These are phyloP conservation scores for Tachystola acroxantha DNA, from an alignment of 2,888 invertebrate species.

Conservation along the genomic window DNA sequence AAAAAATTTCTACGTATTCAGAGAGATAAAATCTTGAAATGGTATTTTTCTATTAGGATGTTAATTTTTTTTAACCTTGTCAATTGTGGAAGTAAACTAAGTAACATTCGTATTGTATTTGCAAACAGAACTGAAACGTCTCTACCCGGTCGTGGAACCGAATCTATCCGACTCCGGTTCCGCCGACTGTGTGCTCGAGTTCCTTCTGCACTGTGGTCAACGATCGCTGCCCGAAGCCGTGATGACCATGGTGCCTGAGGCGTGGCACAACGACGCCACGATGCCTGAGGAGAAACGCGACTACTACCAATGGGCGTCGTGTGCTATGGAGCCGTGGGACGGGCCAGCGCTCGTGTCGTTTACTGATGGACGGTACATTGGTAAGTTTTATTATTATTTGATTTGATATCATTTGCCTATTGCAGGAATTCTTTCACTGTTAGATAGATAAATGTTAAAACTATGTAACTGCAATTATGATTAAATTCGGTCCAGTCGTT, in stretches of 20 bases:
- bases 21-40: too few species aligned
- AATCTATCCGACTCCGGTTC: slow-evolving; percentile 98
- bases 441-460: too few species aligned
- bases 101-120: too few species aligned
- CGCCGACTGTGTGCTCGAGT: slow-evolving; percentile 98
- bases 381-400: slow-evolving; percentile 47
- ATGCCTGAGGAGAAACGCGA: slow-evolving; percentile 96
- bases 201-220: slow-evolving; percentile 95
- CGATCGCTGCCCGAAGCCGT: slow-evolving; percentile 97
- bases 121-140: slow-evolving; percentile 85
- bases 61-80: too few species aligned
- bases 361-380: slow-evolving; percentile 98
- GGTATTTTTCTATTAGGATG: too few species aligned
- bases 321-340: slow-evolving; percentile 99
- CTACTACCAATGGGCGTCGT: slow-evolving; percentile 98
- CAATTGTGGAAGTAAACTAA: too few species aligned
- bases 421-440: too few species aligned
- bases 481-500: too few species aligned
- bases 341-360: slow-evolving; percentile 98
- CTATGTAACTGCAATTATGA: too few species aligned
- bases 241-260: slow-evolving; percentile 99
- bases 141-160: slow-evolving; percentile 98
- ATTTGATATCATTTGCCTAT: too few species aligned
- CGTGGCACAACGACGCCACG: slow-evolving; percentile 96
- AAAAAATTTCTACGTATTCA: too few species aligned